phyloP scores from a whole-genome alignment of 2,113 vertebrate species.

The Strix uralensis region DNA sequence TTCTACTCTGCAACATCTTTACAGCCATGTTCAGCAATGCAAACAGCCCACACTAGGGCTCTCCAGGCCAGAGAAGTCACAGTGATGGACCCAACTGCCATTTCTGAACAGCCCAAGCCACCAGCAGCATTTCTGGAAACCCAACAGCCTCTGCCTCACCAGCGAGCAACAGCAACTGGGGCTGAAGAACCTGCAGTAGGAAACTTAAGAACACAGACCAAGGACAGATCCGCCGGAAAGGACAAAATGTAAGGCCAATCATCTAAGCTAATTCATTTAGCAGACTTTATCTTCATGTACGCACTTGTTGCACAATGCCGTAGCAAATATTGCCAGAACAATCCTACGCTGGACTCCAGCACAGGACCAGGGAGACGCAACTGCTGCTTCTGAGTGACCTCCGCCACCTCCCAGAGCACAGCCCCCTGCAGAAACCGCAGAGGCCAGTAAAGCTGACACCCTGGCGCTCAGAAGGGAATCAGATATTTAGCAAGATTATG shows the following conservation, averaged over 20 bases:
- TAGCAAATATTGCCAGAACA: not conserved
- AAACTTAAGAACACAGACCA: not conserved
- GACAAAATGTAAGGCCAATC: not conserved
- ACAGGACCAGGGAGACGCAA: not conserved
- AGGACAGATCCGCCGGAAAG: not conserved
- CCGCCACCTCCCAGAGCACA: not conserved
- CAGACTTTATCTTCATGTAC: not conserved
- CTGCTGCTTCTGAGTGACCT: not conserved
- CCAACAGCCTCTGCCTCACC: not conserved
- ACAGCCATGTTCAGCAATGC: not conserved
- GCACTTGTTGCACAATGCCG: not conserved
- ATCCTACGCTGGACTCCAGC: not conserved
- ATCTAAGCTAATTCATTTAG: not conserved
- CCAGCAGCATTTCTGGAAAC: not conserved
- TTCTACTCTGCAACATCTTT: not conserved
- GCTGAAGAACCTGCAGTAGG: not conserved
- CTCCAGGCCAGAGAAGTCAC: not conserved
- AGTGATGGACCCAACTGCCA: rapidly evolving
- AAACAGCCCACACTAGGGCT: not conserved
- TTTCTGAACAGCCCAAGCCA: not conserved
- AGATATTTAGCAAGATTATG: conserved; percentile 65
- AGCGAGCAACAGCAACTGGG: not conserved
- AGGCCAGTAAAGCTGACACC: conserved; percentile 30
- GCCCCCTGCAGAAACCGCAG: not conserved
- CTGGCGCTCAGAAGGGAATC: conserved; percentile 42